Percentiles rank a stretch among this genome's conserved stretches.
These are phyloP conservation scores for Madoqua kirkii DNA, from an alignment of 2,113 vertebrate genomes.

Conservation along the genomic window DNA sequence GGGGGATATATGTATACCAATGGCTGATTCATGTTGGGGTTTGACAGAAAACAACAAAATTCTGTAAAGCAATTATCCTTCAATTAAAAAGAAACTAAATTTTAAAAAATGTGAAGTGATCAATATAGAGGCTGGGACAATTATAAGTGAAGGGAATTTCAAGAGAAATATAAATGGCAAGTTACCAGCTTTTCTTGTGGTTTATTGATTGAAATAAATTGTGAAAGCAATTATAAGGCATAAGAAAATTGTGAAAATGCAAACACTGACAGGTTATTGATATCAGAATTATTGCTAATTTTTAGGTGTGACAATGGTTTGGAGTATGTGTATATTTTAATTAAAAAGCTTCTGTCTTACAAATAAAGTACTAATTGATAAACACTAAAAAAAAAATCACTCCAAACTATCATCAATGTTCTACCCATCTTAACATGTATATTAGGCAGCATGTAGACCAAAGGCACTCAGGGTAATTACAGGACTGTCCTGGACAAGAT, in stretches of 20 bases:
- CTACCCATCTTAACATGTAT: background rate
- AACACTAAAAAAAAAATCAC: background rate
- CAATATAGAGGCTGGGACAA: background rate
- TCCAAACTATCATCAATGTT: background rate
- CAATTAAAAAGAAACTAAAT: background rate
- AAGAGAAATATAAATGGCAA: background rate
- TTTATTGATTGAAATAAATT: background rate
- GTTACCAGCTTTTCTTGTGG: background rate
- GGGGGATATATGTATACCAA: background rate
- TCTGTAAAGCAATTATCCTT: background rate
- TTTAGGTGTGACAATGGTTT: background rate
- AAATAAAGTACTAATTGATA: background rate
- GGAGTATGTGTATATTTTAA: background rate
- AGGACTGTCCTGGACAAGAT: conserved; percentile 27
- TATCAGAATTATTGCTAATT: background rate
- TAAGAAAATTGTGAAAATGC: background rate
- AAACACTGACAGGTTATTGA: background rate
- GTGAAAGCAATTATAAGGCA: background rate
- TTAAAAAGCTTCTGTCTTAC: background rate
- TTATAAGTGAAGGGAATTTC: background rate
- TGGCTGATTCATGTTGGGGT: background rate
- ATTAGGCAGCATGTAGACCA: background rate
- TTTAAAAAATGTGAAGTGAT: background rate
- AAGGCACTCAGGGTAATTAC: conserved; percentile 30
- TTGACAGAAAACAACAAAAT: background rate